Conservation (phyloP, 2,797 vertebrate genomes). For the Rhinoraja longicauda region DNA sequence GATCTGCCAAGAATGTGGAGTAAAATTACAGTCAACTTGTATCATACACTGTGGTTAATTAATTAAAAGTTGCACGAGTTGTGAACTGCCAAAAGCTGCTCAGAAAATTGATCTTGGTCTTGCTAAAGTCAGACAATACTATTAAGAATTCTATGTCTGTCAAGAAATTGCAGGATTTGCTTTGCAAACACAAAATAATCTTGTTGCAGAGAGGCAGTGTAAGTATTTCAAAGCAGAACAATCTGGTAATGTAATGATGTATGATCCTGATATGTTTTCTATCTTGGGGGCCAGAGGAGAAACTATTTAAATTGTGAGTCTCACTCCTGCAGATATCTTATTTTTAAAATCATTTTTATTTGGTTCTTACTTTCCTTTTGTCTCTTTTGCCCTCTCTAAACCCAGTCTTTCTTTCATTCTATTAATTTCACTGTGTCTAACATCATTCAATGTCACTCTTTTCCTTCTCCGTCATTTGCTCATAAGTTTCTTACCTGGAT, state of each 20-base stretch:
- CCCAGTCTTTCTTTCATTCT: not conserved
- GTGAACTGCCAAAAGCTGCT: not conserved
- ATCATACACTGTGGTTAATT: not conserved
- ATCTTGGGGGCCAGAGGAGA: not conserved
- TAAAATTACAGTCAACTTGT: not conserved
- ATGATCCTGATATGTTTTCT: not conserved
- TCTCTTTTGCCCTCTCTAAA: not conserved
- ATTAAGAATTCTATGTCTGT: not conserved
- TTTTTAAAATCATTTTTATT: not conserved
- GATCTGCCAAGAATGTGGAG: not conserved
- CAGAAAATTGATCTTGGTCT: not conserved
- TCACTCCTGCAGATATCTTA: not conserved
- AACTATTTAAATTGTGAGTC: not conserved
- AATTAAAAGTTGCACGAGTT: not conserved
- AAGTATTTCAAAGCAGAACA: not conserved
- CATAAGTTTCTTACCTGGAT: not conserved
- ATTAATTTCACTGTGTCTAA: not conserved
- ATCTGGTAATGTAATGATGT: not conserved
- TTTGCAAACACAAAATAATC: not conserved
- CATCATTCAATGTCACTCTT: not conserved
- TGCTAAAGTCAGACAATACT: not conserved
- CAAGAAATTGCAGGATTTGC: not conserved
- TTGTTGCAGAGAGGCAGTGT: not conserved
- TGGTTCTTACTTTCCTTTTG: not conserved
- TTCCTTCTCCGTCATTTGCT: not conserved